Base-by-base conservation (phyloP, 2,888 invertebrate genomes). In the Tuberolachnus salignus region DNA sequence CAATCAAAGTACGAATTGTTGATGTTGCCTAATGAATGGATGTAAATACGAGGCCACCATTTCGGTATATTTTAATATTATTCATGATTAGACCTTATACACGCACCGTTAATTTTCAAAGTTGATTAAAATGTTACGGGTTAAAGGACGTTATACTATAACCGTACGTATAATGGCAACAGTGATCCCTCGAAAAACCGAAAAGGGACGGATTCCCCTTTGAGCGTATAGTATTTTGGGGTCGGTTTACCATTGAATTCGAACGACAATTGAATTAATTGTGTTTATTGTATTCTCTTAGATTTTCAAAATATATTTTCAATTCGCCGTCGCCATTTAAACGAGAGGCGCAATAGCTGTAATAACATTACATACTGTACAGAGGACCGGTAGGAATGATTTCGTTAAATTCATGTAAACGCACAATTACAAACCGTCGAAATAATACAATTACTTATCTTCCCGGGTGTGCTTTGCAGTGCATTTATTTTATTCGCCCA, bases 261-360 rank as follows among this genome's bases (percentile, higher is more conserved):
- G 34, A 10, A 16, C 53, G 34, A 59, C 46, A 71, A 71, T 71
- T 71, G 71, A 71, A 71, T 71, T 71, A 71, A 59, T 23, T 46
- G 59, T 26, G 71, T 34, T 34, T 26, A 26, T 46, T 9, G 34
- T n/a, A n/a, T n/a, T n/a, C n/a, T n/a, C n/a, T 70, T 55, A 34
- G 23, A 44, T 57, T 46, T 59, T 59, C 19, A 44, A 71, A 23
- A 57, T 57, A 57, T 23, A 21, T 71, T 71, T 57, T 46, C 11
- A 46, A 53, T 23, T 59, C 34, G 19, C 14, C 49, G 26, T 9
- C 59, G 26, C 11, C 34, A 3, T 6, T 3, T 6, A 34, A 34
- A 34, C 34, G 34, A 34, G 3, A 34, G 34, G 34, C 6, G 34
- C 34, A 6, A 34, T 34, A 34, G 6, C 34, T n/a, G 34, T 6